phyloP scores from a whole-genome alignment of 2,888 invertebrate species.

The Apamea anceps region DNA sequence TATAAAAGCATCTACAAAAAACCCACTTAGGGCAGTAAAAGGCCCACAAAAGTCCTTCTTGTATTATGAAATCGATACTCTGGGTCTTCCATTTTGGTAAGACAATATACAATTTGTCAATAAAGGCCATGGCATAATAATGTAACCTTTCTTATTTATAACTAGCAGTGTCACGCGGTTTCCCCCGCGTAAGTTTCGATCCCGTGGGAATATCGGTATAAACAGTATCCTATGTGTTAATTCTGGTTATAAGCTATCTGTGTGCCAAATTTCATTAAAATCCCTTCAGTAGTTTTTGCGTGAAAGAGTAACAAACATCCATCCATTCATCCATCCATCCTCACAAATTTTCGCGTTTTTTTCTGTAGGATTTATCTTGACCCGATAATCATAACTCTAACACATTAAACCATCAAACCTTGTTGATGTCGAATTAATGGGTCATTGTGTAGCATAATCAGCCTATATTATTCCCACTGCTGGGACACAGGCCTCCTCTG shows the following conservation, averaged over 20 bases:
- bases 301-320: too few relatives aligned
- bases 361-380: neutral
- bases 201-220: too few relatives aligned
- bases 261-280: too few relatives aligned
- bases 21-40: constrained; percentile 12
- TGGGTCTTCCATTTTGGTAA: neutral
- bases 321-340: too few relatives aligned
- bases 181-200: too few relatives aligned
- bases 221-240: too few relatives aligned
- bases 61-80: constrained; percentile 19
- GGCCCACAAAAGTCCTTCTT: constrained; percentile 14
- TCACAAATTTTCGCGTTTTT: too few relatives aligned
- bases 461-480: too few relatives aligned
- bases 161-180: neutral
- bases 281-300: too few relatives aligned
- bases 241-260: too few relatives aligned
- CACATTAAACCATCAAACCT: neutral
- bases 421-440: neutral
- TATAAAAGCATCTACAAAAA: constrained; percentile 8
- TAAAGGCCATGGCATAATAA: neutral
- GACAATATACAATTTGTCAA: constrained; percentile 20
- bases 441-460: neutral
- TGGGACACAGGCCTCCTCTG: too few relatives aligned
- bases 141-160: neutral
- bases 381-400: neutral